A percentile compares a stretch with the other conserved stretches of the same genome.
phyloP scores from a whole-genome alignment of 2,888 invertebrate species.

The Gastracanthus pulcherrimus region DNA sequence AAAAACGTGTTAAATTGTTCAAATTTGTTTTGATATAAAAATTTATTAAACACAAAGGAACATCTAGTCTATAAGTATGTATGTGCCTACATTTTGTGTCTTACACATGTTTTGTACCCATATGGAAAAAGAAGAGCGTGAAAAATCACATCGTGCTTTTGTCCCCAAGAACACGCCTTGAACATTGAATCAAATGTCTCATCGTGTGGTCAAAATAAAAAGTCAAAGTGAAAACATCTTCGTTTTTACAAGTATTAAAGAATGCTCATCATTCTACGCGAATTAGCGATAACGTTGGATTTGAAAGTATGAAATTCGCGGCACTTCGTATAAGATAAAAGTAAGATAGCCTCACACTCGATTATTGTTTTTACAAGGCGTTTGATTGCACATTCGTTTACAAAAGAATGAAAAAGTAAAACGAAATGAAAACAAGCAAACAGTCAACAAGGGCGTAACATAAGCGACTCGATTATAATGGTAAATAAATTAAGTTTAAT shows the following conservation, averaged over 20 bases:
- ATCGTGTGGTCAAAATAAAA: not conserved
- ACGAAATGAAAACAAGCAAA: conserved; percentile 51
- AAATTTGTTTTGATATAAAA: conserved; percentile 57
- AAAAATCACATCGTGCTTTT: conserved; percentile 41
- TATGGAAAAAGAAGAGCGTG: conserved; percentile 46
- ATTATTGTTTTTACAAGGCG: conserved; percentile 40
- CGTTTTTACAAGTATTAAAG: not conserved
- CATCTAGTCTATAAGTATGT: conserved; percentile 59
- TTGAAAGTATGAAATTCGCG: conserved; percentile 13
- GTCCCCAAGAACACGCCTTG: conserved; percentile 33
- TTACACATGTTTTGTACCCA: conserved; percentile 56
- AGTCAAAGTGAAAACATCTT: not conserved
- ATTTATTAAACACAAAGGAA: conserved; percentile 62
- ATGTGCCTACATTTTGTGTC: conserved; percentile 55
- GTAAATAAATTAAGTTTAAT: conserved; percentile 77
- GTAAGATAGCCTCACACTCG: conserved; percentile 24
- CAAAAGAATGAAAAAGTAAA: conserved; percentile 33
- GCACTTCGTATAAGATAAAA: not conserved
- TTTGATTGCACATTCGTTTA: conserved; percentile 54
- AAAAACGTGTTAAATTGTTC: not conserved
- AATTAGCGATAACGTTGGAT: conserved; percentile 9
- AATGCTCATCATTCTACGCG: not conserved
- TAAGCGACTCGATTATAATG: conserved; percentile 68
- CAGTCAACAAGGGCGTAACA: conserved; percentile 67
- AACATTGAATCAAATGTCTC: not conserved